These are phyloP conservation scores for Pollenia angustigena DNA, from an alignment of 2,888 invertebrate genomes.

Conservation along the genomic window DNA sequence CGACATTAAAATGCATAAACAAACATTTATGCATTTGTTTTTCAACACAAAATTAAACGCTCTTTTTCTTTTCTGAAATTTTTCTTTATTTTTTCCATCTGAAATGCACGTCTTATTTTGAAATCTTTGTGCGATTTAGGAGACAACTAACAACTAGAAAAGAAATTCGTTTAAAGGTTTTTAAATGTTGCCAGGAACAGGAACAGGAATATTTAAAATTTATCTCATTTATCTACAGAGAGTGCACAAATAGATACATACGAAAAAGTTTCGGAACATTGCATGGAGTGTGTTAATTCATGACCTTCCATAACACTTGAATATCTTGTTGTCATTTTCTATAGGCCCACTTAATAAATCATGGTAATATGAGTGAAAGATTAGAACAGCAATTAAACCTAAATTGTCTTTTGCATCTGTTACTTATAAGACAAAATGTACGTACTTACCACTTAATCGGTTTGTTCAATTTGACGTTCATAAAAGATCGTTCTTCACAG, in stretches of 20 bases:
- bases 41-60: constrained; percentile 57
- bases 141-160: constrained; percentile 38
- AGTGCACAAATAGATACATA: constrained; percentile 12
- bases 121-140: constrained; percentile 31
- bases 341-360: constrained; percentile 9
- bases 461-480: too few relatives aligned
- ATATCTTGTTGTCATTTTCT: constrained; percentile 30
- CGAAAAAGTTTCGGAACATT: not conserved
- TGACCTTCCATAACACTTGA: constrained; percentile 21
- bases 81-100: not conserved
- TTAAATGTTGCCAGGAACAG: constrained; percentile 15
- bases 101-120: constrained; percentile 15
- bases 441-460: too few relatives aligned
- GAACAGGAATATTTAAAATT: constrained; percentile 37
- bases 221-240: constrained; percentile 31
- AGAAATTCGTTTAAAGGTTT: constrained; percentile 13
- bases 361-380: not conserved
- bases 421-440: too few relatives aligned
- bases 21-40: constrained; percentile 49
- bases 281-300: not conserved
- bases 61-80: not conserved
- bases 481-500: too few relatives aligned
- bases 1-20: constrained; percentile 42
- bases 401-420: not conserved
- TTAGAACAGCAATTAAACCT: constrained; percentile 10